Base-by-base conservation (phyloP, 2,797 vertebrate species). In the Anguilla pacifica region DNA sequence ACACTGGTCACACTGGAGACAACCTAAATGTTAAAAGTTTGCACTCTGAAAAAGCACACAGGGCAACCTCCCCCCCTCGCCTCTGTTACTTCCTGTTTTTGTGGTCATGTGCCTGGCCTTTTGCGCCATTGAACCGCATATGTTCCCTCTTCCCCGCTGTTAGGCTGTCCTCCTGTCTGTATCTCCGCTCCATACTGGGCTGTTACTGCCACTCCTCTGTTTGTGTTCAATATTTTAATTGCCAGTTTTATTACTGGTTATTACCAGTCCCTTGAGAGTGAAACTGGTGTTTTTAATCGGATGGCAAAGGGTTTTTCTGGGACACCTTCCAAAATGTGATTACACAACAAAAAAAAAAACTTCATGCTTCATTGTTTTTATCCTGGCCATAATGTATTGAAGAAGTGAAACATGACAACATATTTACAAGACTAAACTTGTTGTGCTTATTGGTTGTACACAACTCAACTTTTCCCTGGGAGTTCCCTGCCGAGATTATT, bases 71-170 rank as follows among this genome's bases (percentile, higher is more conserved):
- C 3, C 22, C 25, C 46, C 46, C 79, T n/a, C 22, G 17, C 46
- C 43, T 82, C 79, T 51, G 46, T 51, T 19, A n/a, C 79, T 82
- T 82, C 79, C 79, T 51, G 79, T 51, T 82, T 82, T 82, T 82
- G 79, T 43, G 74, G 46, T 82, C 79, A 82, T 51, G 46, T 51
- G 43, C 19, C 22, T 51, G 79, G 79, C 46, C 43, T 82, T 82
- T 43, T 51, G 46, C 2, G 46, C 43, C 7, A 4, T 82, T 82
- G 25, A 25, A 22, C 79, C 4, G 9, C 79, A 13, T 51, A 82
- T 6, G 17, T 82, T 51, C 46, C 79, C 79, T n/a, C 43, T n/a
- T 43, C 79, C 79, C 43, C 51, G 43, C 46, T 51, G 43, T 49
- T 49, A 22, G 4, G 77, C 19, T 49, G 46, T 81, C 43, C 43